Conservation (phyloP, 1,140 invertebrate genomes). For the Dinoponera quadriceps region DNA sequence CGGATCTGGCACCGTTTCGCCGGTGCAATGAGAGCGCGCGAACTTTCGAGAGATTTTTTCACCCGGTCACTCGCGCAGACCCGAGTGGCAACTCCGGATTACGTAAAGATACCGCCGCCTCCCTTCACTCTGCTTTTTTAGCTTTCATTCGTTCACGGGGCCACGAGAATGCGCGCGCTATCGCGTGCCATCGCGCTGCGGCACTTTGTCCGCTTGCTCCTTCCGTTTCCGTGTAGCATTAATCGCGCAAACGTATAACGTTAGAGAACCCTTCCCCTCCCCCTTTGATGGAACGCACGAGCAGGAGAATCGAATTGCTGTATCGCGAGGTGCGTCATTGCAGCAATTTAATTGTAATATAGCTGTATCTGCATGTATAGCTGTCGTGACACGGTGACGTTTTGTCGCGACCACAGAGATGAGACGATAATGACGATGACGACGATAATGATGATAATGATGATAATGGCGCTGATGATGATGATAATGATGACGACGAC, state of each 20-base stretch:
- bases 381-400: slow-evolving; percentile 71
- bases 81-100: background rate
- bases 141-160: slow-evolving; percentile 19
- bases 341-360: slow-evolving; percentile 79
- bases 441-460: slow-evolving; percentile 6
- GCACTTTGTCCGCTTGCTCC: slow-evolving; percentile 43
- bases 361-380: slow-evolving; percentile 45
- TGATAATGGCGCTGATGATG: slow-evolving; percentile 15
- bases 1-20: background rate
- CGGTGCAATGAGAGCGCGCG: no score
- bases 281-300: background rate
- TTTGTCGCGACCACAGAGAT: slow-evolving; percentile 66
- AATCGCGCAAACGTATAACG: slow-evolving; percentile 20
- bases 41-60: background rate
- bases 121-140: slow-evolving; percentile 10
- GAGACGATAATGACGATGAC: background rate
- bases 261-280: background rate
- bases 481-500: slow-evolving; percentile 8
- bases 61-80: background rate
- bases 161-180: background rate
- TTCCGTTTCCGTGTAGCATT: slow-evolving; percentile 41
- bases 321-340: slow-evolving; percentile 46
- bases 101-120: no score
- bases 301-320: slow-evolving; percentile 27
- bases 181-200: no score